Base-by-base conservation (phyloP, 2,888 invertebrate species). In the Lasioglossum marginatum region DNA sequence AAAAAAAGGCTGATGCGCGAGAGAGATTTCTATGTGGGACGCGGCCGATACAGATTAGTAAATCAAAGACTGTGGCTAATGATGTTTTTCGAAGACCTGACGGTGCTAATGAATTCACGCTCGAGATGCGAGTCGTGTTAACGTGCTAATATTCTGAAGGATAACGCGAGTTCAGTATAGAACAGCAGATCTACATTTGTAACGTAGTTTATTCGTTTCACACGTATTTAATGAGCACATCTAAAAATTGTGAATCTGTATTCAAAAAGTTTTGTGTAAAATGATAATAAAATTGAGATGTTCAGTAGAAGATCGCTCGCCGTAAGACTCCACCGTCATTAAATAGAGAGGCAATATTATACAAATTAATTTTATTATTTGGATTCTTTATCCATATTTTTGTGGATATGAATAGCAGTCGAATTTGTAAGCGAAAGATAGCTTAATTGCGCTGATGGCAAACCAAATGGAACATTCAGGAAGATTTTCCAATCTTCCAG, bases 41-140 rank as follows among this genome's bases (percentile, higher is more conserved):
- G 23, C 14, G n/a, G 70, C 12, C 70, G 70, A 70, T n/a, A 5
- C 40, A 23, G 37, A 68, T 23, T 37, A 70, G 70, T 70, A 70
- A 70, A 70, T 40, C 70, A 40, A 70, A n/a, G 37, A 70, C 70
- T 68, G 37, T 23, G 10, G 31, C 63, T 70, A 40, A 52, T 40
- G 60, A 63, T 70, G 70, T 70, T 40, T 68, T 70, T 70, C 70
- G n/a, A 40, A 40, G 12, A 70, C 40, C 31, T 19, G 23, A 23
- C 23, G 70, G 40, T 40, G 70, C 70, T 70, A 70, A 70, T 40
- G 40, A 23, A 70, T 70, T 37, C 70, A n/a, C n/a, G n/a, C 37
- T 70, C 40, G 70, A 14, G 40, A 40, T 40, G 70, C 70, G 12
- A 37, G 40, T n/a, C 4, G 70, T 14, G 70, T 14, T 70, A 37